phyloP scores from a whole-genome alignment of 2,797 vertebrate genomes.

The Silurus lanzhouensis region DNA sequence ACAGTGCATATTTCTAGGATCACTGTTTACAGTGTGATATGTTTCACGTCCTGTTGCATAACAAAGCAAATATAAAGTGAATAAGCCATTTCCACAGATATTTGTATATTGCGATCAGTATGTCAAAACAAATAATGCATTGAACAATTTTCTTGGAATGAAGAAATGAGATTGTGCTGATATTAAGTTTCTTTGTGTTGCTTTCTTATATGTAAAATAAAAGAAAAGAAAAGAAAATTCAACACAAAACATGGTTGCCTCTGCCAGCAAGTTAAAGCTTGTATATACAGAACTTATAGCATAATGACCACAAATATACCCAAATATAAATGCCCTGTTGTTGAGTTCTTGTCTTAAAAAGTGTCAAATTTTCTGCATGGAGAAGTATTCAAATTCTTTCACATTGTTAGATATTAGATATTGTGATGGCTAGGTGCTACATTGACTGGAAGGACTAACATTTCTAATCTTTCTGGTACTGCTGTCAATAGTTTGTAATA shows the following conservation, averaged over 20 bases:
- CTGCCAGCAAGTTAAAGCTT: neutral
- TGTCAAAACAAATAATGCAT: neutral
- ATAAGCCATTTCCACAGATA: neutral
- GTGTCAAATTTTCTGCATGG: neutral
- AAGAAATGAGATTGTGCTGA: neutral
- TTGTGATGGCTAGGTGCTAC: neutral
- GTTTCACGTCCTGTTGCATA: neutral
- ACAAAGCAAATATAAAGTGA: neutral
- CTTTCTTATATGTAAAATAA: neutral
- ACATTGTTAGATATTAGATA: neutral
- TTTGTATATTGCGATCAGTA: neutral
- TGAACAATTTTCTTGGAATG: neutral
- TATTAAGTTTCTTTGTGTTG: neutral
- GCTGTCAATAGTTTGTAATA: neutral
- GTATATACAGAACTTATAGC: neutral
- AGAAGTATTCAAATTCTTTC: neutral
- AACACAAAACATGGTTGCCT: neutral
- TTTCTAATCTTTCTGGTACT: neutral
- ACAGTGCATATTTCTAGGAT: neutral
- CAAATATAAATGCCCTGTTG: neutral
- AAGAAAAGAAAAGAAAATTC: neutral
- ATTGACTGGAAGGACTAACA: too few species aligned
- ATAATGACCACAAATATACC: neutral
- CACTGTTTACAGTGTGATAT: constrained; percentile 24
- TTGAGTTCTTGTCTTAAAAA: neutral